These are phyloP conservation scores for Spisula solida DNA, from an alignment of 2,888 invertebrate genomes.

Conservation along the genomic window DNA sequence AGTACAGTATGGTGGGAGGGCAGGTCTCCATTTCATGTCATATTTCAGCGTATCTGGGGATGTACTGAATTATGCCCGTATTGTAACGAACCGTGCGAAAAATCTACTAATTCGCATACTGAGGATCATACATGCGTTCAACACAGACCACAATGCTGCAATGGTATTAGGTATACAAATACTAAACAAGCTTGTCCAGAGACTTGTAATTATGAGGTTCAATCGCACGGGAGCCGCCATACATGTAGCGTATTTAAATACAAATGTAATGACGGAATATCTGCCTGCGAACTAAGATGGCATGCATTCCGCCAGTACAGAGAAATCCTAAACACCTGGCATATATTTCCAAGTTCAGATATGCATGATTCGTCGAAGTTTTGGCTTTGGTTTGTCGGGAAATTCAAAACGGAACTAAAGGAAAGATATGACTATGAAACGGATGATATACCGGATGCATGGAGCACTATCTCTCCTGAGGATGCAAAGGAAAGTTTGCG, in stretches of 20 bases:
- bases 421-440: not conserved
- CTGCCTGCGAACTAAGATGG: not conserved
- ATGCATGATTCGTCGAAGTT: too few species aligned
- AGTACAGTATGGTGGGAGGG: not conserved
- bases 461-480: not conserved
- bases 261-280: not conserved
- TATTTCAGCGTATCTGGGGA: not conserved
- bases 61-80: not conserved
- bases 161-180: not conserved
- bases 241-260: not conserved
- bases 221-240: not conserved
- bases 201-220: not conserved
- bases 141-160: too few species aligned
- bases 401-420: not conserved
- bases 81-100: too few species aligned
- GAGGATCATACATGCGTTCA: too few species aligned
- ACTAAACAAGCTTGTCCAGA: not conserved
- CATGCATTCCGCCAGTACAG: not conserved
- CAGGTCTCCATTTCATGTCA: not conserved
- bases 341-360: slow-evolving; percentile 17
- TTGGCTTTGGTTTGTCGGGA: slow-evolving; percentile 36
- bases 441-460: slow-evolving; percentile 14
- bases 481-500: slow-evolving; percentile 17
- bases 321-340: not conserved
- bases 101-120: not conserved